Conservation (phyloP, 2,888 invertebrate species). For the Leuctra nigra region DNA sequence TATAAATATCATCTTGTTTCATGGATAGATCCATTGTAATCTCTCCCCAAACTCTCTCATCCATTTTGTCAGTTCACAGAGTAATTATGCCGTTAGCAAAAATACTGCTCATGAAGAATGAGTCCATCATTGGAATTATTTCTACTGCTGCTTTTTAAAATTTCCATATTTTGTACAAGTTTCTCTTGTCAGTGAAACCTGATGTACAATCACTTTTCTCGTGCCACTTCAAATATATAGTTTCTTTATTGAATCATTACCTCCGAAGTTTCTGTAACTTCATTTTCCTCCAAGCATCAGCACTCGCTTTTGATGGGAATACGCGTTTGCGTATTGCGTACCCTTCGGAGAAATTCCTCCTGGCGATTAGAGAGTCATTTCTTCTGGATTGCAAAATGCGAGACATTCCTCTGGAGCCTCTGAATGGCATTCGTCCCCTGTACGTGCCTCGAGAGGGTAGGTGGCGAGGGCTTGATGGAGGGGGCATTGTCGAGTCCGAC, state of each 20-base stretch:
- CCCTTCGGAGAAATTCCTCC: slow-evolving; percentile 28
- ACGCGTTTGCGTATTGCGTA: slow-evolving; percentile 28
- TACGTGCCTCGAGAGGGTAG: slow-evolving; percentile 28
- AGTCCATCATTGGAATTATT: too few relatives aligned
- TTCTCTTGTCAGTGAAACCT: too few relatives aligned
- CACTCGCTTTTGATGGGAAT: slow-evolving; percentile 27
- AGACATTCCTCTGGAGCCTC: slow-evolving; percentile 28
- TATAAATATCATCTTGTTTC: too few relatives aligned
- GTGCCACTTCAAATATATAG: background rate
- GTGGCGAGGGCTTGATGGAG: slow-evolving; percentile 24
- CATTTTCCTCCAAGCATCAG: slow-evolving; percentile 41
- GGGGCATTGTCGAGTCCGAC: slow-evolving; percentile 27
- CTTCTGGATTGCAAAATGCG: slow-evolving; percentile 28
- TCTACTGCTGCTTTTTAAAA: too few relatives aligned
- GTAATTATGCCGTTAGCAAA: too few relatives aligned
- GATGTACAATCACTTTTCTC: too few relatives aligned
- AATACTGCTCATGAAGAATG: too few relatives aligned
- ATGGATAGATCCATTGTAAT: too few relatives aligned
- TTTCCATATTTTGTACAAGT: too few relatives aligned
- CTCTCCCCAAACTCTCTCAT: too few relatives aligned
- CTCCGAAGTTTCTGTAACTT: slow-evolving; percentile 43
- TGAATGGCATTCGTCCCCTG: slow-evolving; percentile 27
- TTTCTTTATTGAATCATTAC: slow-evolving; percentile 29
- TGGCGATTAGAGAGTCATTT: slow-evolving; percentile 26
- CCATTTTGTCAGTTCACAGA: too few relatives aligned